These are phyloP conservation scores for Channa striata DNA, from an alignment of 2,797 vertebrate genomes.

Conservation along the genomic window DNA sequence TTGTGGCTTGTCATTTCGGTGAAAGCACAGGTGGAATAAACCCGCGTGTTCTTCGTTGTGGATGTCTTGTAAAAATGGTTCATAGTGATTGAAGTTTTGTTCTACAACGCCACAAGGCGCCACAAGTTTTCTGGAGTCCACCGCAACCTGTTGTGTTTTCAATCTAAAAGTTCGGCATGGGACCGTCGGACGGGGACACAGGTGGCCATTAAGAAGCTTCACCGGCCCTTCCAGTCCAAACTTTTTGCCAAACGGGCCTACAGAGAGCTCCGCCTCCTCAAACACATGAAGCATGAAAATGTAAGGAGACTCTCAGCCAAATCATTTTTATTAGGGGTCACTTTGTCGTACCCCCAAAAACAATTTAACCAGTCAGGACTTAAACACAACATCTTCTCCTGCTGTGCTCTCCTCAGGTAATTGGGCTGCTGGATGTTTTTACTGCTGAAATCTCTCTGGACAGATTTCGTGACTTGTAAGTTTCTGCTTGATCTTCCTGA, in stretches of 20 bases:
- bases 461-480: constrained; percentile 94
- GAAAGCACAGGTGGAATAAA: background rate
- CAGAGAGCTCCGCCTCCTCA: constrained; percentile 92
- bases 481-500: background rate
- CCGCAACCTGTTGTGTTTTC: no score
- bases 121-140: no score
- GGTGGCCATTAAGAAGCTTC: constrained; percentile 96
- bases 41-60: background rate
- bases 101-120: no score
- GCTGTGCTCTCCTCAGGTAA: constrained; percentile 83
- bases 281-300: constrained; percentile 96
- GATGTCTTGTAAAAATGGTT: no score
- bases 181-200: constrained; percentile 85
- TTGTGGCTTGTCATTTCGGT: constrained; percentile 12
- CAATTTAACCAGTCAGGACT: no score
- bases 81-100: no score
- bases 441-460: constrained; percentile 90
- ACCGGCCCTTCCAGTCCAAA: constrained; percentile 95
- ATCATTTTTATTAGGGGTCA: no score
- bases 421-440: constrained; percentile 94
- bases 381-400: no score
- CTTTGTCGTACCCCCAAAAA: no score
- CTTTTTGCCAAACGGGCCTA: constrained; percentile 94
- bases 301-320: constrained; percentile 77
- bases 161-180: constrained; percentile 83